Percentiles rank a stretch among this genome's conserved stretches.
phyloP scores from a whole-genome alignment of 2,797 vertebrate species.

The Chelonia mydas region DNA sequence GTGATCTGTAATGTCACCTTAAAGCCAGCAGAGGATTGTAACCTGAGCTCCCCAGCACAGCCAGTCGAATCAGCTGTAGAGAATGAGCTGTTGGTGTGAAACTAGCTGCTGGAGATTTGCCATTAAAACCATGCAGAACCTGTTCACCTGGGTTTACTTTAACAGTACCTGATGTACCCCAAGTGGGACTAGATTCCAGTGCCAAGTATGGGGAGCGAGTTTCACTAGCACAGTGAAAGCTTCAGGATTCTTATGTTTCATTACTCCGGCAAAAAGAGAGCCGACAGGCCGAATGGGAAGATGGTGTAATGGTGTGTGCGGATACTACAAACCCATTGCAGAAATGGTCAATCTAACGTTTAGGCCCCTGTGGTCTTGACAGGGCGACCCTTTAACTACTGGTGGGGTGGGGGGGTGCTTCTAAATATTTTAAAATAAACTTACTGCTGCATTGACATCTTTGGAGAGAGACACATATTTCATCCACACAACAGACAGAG shows the following conservation, averaged over 20 bases:
- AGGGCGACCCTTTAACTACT: not conserved
- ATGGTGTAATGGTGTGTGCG: not conserved
- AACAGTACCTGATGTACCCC: not conserved
- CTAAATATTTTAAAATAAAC: not conserved
- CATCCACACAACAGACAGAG: not conserved
- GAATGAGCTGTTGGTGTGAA: rapidly evolving
- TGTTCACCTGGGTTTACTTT: rapidly evolving
- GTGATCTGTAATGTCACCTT: rapidly evolving
- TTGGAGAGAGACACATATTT: not conserved
- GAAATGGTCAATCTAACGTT: not conserved
- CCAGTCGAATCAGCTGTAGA: not conserved
- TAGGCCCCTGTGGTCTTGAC: not conserved
- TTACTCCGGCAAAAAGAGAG: not conserved
- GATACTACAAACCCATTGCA: not conserved
- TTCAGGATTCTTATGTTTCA: not conserved
- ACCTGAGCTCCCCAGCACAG: not conserved
- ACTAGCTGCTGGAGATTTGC: not conserved
- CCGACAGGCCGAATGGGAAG: not conserved
- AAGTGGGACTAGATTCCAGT: not conserved
- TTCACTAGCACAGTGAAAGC: not conserved
- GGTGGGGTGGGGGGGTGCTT: not conserved
- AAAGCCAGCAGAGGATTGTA: not conserved
- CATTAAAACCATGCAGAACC: rapidly evolving
- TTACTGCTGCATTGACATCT: not conserved
- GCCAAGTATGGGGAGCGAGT: not conserved